Evolutionary conservation across 23 tunicate species (phyloP).

Genomic region (Ciona savignyi): DNA sequence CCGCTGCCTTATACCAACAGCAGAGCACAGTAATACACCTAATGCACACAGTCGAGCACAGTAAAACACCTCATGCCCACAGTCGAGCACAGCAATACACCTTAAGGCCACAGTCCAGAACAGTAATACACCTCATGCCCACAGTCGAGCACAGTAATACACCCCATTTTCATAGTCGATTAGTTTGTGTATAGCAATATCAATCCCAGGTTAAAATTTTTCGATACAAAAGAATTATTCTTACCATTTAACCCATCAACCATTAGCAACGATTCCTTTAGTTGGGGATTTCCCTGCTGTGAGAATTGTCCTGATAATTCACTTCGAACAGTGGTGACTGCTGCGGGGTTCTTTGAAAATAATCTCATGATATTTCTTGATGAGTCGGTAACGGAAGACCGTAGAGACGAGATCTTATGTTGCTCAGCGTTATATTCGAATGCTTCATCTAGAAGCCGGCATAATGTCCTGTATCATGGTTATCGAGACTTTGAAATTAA

Average conservation of each 20-base stretch:
- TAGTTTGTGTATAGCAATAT: too few species aligned
- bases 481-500: neutral
- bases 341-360: slow-evolving; percentile 44
- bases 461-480: slow-evolving; percentile 7
- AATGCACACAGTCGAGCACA: too few species aligned
- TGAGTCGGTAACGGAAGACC: slow-evolving; percentile 30
- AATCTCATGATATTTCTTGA: slow-evolving; percentile 68
- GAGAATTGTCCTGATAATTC: slow-evolving; percentile 28
- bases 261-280: slow-evolving; percentile 20
- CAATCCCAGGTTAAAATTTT: too few species aligned
- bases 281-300: neutral
- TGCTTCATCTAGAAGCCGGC: slow-evolving; percentile 21
- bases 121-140: too few species aligned
- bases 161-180: too few species aligned
- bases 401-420: slow-evolving; percentile 1
- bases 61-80: too few species aligned
- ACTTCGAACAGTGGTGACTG: slow-evolving; percentile 34
- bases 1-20: too few species aligned
- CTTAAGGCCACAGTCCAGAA: too few species aligned
- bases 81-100: too few species aligned
- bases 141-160: too few species aligned
- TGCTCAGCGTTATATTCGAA: neutral
- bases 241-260: slow-evolving; percentile 49
- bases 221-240: neutral
- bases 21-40: too few species aligned